These are phyloP conservation scores for Dryobates pubescens DNA, from an alignment of 2,797 vertebrate genomes.

Conservation along the genomic window DNA sequence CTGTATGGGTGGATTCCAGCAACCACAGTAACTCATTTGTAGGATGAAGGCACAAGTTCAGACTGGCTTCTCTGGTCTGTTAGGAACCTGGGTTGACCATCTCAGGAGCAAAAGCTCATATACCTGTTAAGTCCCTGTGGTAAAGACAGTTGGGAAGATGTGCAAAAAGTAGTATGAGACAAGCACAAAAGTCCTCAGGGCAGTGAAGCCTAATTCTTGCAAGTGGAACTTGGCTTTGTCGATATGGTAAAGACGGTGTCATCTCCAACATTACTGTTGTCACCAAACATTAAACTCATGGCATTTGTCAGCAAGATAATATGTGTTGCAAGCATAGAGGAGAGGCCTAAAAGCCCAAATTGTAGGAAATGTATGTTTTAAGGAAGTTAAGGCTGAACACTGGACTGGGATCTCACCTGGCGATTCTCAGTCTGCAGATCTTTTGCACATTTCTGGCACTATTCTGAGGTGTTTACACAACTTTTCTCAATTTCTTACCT, in stretches of 20 bases:
- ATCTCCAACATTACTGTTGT: rapidly evolving
- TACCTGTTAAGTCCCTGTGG: neutral
- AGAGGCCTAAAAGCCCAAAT: neutral
- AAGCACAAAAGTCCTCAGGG: neutral
- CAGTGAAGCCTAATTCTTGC: neutral
- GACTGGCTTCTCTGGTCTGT: neutral
- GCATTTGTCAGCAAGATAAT: neutral
- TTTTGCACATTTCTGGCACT: neutral
- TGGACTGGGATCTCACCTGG: neutral
- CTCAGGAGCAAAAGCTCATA: neutral
- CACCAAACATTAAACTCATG: rapidly evolving
- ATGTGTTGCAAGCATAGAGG: rapidly evolving
- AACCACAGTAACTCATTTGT: neutral
- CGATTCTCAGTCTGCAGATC: neutral
- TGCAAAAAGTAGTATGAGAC: neutral
- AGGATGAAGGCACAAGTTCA: neutral
- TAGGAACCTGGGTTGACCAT: neutral
- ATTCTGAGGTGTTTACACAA: neutral
- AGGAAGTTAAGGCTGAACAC: neutral
- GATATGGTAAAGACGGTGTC: rapidly evolving
- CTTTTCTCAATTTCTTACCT: neutral
- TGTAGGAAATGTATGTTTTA: neutral
- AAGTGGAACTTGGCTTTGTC: neutral
- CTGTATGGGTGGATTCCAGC: neutral
- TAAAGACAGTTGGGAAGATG: neutral